phyloP scores from a whole-genome alignment of 35 echinoderm and acorn worm genomes.

The Patiria miniata region DNA sequence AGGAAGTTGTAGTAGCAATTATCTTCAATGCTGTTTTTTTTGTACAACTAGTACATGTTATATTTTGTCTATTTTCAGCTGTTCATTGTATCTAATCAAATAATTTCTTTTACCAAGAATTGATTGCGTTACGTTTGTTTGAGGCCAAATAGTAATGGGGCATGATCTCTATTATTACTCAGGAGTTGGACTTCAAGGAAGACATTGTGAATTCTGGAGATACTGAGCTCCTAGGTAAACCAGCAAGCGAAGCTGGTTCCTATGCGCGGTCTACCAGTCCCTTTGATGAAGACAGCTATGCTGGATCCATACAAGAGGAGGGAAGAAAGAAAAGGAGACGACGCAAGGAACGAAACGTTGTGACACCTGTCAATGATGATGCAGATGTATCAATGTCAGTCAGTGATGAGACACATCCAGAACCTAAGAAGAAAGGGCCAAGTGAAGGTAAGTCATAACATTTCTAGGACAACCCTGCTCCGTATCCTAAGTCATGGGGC shows the following conservation, averaged over 20 bases:
- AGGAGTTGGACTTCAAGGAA: conserved; percentile 1
- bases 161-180: background rate
- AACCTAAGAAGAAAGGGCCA: background rate
- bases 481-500: too few species aligned
- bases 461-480: too few species aligned
- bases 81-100: too few species aligned
- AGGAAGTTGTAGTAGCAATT: too few species aligned
- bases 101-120: too few species aligned
- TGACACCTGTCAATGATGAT: conserved; percentile 1
- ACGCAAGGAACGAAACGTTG: background rate
- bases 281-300: background rate
- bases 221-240: background rate
- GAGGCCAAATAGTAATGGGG: too few species aligned
- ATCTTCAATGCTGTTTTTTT: too few species aligned
- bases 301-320: background rate
- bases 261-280: background rate
- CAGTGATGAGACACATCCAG: background rate
- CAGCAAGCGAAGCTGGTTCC: background rate
- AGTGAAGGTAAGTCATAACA: background rate
- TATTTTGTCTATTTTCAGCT: too few species aligned
- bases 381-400: background rate
- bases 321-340: background rate
- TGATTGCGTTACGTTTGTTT: too few species aligned
- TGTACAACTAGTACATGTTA: too few species aligned
- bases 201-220: background rate